Percentiles rank a stretch among this genome's conserved stretches.
These are phyloP conservation scores for Clarias laeviceps DNA, from an alignment of 2,797 vertebrate species.

Conservation along the genomic window DNA sequence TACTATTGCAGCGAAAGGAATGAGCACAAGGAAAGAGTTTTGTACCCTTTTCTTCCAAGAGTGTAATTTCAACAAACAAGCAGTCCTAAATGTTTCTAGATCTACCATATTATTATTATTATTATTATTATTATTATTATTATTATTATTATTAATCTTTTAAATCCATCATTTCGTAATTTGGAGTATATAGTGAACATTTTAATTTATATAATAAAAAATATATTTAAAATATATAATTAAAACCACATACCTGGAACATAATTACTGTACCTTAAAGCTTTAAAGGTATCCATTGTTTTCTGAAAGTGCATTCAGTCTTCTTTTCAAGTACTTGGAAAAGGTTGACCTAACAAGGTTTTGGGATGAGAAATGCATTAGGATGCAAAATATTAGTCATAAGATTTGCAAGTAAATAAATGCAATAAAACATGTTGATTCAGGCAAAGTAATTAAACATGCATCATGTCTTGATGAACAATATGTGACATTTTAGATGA, in stretches of 20 bases:
- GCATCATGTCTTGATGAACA: background rate
- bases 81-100: background rate
- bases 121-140: no score
- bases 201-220: background rate
- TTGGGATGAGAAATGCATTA: background rate
- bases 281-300: background rate
- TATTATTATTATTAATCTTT: no score
- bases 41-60: no score
- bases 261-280: no score
- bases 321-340: background rate
- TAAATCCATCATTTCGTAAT: background rate
- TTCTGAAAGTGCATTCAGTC: background rate
- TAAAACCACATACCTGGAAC: background rate
- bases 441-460: background rate
- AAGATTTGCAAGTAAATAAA: background rate
- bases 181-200: background rate
- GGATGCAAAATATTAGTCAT: background rate
- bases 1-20: background rate
- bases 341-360: background rate
- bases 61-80: background rate
- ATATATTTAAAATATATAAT: no score
- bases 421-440: background rate
- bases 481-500: background rate
- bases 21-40: no score
- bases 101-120: background rate